Percentiles rank a stretch among this genome's conserved stretches.
These are phyloP conservation scores for Coregonus sp. DNA, from an alignment of 2,797 vertebrate species.

Conservation along the genomic window DNA sequence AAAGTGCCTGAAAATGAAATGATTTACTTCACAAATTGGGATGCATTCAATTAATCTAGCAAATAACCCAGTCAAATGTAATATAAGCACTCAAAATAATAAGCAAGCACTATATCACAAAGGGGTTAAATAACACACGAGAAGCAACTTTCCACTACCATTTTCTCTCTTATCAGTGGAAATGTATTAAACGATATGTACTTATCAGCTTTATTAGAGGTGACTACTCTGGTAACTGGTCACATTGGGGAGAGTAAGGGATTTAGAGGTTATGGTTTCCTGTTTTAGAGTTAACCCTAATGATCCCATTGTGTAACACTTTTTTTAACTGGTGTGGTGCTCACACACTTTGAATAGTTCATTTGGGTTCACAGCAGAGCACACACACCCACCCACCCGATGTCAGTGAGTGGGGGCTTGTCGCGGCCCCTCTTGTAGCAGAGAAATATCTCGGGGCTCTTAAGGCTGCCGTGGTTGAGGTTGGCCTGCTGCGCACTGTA, in stretches of 20 bases:
- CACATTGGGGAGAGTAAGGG: neutral
- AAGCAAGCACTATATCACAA: neutral
- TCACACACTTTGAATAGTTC: neutral
- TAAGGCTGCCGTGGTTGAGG: conserved; percentile 95
- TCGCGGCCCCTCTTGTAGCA: conserved; percentile 91
- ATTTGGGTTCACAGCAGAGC: neutral
- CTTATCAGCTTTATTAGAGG: neutral
- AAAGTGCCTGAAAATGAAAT: neutral
- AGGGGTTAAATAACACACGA: neutral
- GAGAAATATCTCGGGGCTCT: conserved; percentile 95
- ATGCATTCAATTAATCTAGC: neutral
- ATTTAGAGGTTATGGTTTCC: neutral
- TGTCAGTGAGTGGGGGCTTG: conserved; percentile 90
- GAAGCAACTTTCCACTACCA: neutral
- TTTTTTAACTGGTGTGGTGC: neutral
- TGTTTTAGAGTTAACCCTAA: neutral
- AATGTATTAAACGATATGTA: neutral
- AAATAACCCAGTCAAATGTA: neutral
- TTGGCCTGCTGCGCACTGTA: conserved; percentile 91
- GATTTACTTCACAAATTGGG: conserved; percentile 7
- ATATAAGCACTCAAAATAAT: neutral
- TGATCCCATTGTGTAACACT: neutral
- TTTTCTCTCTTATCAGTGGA: neutral
- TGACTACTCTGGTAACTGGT: neutral
- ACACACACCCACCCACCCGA: conserved; percentile 81